phyloP scores from a whole-genome alignment of 2,113 vertebrate genomes.

The Astatoreochromis straeleni region DNA sequence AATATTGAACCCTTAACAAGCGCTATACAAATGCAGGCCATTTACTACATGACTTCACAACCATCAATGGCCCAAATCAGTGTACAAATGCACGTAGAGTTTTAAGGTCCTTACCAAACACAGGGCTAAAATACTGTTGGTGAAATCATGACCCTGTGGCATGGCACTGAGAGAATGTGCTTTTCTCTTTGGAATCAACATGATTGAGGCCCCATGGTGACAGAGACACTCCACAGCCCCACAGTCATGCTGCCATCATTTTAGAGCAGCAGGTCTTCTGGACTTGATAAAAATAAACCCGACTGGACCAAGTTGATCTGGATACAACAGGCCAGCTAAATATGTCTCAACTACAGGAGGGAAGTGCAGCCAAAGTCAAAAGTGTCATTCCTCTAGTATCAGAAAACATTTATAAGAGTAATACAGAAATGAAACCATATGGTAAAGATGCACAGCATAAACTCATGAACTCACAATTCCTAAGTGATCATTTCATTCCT shows the following conservation, averaged over 20 bases:
- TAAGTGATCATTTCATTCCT: background rate
- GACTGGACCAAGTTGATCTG: background rate
- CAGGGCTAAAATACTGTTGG: background rate
- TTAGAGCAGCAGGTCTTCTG: background rate
- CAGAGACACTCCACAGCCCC: background rate
- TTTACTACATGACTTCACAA: background rate
- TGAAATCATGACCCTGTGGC: background rate
- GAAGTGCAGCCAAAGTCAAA: background rate
- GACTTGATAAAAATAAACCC: background rate
- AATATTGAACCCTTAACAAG: too few relatives aligned
- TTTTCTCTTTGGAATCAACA: background rate
- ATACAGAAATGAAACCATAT: background rate
- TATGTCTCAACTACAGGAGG: background rate
- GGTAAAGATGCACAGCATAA: background rate
- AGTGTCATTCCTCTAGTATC: background rate
- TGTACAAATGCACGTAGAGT: background rate
- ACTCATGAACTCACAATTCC: background rate
- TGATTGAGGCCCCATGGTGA: background rate
- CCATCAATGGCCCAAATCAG: background rate
- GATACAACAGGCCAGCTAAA: background rate
- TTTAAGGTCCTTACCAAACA: background rate
- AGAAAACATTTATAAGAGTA: background rate
- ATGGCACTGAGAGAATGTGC: background rate
- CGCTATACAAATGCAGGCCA: too few relatives aligned
- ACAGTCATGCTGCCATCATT: background rate